These are phyloP conservation scores for Operophtera brumata DNA, from an alignment of 2,888 invertebrate species.

Conservation along the genomic window DNA sequence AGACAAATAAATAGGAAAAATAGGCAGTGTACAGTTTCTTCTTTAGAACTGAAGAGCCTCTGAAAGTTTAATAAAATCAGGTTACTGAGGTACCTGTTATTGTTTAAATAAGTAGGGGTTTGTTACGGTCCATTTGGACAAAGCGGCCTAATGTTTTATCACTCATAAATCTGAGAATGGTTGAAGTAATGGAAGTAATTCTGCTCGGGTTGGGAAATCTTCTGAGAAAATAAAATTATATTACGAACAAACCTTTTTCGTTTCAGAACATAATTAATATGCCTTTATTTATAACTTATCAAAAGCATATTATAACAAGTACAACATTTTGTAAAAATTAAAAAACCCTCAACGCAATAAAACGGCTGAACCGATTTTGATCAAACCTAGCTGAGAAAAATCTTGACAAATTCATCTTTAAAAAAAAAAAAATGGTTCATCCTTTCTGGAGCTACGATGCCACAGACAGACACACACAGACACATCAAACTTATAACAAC, in stretches of 20 bases:
- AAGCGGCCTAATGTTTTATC: slow-evolving; percentile 31
- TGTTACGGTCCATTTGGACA: slow-evolving; percentile 13
- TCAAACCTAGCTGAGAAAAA: too few species aligned
- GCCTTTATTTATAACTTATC: neutral
- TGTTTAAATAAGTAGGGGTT: slow-evolving; percentile 2
- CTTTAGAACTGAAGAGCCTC: neutral
- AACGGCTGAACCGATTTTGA: too few species aligned
- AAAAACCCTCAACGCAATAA: too few species aligned
- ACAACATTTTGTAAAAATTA: neutral
- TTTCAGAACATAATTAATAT: neutral
- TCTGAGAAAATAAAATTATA: neutral
- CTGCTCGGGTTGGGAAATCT: neutral
- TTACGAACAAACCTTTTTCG: neutral
- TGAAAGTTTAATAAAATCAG: neutral
- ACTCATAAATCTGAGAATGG: slow-evolving; percentile 33
- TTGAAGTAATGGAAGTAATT: slow-evolving; percentile 3
- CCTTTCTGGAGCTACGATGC: too few species aligned
- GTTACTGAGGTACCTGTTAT: neutral
- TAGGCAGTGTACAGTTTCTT: too few species aligned
- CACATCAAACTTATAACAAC: too few species aligned
- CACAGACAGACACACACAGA: too few species aligned
- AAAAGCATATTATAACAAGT: neutral
- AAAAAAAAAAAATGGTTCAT: too few species aligned
- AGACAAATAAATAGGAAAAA: too few species aligned
- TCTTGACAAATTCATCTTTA: too few species aligned